phyloP scores from a whole-genome alignment of 30 jellyfish, hydroid and myxozoan genomes.

The Turritopsis dohrnii region DNA sequence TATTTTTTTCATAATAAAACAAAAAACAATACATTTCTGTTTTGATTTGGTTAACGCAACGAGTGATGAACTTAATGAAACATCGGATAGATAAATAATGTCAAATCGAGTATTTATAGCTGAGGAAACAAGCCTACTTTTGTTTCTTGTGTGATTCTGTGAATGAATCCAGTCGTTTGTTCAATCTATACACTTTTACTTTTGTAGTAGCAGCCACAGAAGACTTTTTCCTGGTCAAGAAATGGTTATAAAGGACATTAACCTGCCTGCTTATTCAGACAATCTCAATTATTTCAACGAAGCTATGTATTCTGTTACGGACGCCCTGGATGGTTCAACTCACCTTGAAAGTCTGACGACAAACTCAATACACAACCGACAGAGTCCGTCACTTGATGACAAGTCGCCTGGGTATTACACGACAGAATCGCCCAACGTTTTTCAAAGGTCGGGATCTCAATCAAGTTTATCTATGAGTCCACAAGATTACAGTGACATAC shows the following conservation, averaged over 20 bases:
- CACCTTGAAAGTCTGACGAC: slow-evolving; percentile 28
- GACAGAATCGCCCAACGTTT: slow-evolving; percentile 6
- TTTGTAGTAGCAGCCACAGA: slow-evolving; percentile 1
- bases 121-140: background rate
- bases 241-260: slow-evolving; percentile 27
- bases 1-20: background rate
- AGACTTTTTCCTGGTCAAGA: background rate
- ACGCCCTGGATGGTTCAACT: slow-evolving; percentile 17
- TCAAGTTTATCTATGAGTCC: slow-evolving; percentile 35
- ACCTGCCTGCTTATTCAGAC: slow-evolving; percentile 8
- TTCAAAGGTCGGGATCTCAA: slow-evolving; percentile 27
- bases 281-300: slow-evolving; percentile 19
- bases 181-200: background rate
- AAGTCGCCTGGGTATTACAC: slow-evolving; percentile 30
- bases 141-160: too few species aligned
- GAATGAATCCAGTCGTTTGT: background rate
- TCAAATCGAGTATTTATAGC: background rate
- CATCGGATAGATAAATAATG: background rate
- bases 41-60: background rate
- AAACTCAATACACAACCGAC: slow-evolving; percentile 10
- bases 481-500: slow-evolving; percentile 26
- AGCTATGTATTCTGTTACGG: slow-evolving; percentile 35
- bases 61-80: background rate
- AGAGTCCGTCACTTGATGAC: slow-evolving; percentile 25
- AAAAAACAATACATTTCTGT: background rate